Percentiles rank a stretch among this genome's conserved stretches.
These are phyloP conservation scores for Arenaria interpres DNA, from an alignment of 2,113 vertebrate species.

Conservation along the genomic window DNA sequence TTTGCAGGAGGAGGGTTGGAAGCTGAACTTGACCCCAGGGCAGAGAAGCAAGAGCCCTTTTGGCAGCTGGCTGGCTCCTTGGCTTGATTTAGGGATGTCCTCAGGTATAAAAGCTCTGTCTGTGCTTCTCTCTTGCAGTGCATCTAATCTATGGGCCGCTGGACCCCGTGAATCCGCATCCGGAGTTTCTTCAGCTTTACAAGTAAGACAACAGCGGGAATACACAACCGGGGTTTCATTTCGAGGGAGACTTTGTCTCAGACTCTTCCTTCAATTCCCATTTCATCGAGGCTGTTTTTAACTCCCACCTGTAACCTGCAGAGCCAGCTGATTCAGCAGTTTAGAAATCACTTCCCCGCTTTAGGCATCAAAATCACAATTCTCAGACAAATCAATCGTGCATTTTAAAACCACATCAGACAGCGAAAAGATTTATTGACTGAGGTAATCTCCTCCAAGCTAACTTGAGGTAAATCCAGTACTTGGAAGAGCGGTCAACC, in stretches of 20 bases:
- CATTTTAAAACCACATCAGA: background rate
- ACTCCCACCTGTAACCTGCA: background rate
- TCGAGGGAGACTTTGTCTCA: rapidly evolving
- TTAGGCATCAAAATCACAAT: background rate
- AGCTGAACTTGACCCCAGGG: background rate
- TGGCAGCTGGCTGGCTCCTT: background rate
- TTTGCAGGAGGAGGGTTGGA: background rate
- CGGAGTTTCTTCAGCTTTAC: slow-evolving; percentile 90
- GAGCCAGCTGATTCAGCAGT: background rate
- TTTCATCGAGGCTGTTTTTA: rapidly evolving
- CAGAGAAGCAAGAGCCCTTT: background rate
- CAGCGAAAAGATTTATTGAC: too few relatives aligned
- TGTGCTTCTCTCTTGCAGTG: slow-evolving; percentile 77
- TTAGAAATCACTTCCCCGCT: background rate
- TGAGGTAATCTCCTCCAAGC: background rate
- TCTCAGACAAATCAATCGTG: background rate
- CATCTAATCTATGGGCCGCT: slow-evolving; percentile 95
- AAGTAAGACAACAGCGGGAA: slow-evolving; percentile 72
- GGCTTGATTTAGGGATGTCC: background rate
- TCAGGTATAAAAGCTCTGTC: background rate
- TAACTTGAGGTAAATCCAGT: background rate
- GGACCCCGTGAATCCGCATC: slow-evolving; percentile 92
- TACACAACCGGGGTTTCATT: background rate
- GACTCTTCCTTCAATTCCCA: background rate
- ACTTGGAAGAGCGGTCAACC: background rate